A percentile compares a stretch with the other conserved stretches of the same genome.
These are phyloP conservation scores for Lophius americanus DNA, from an alignment of 2,797 vertebrate species.

Conservation along the genomic window DNA sequence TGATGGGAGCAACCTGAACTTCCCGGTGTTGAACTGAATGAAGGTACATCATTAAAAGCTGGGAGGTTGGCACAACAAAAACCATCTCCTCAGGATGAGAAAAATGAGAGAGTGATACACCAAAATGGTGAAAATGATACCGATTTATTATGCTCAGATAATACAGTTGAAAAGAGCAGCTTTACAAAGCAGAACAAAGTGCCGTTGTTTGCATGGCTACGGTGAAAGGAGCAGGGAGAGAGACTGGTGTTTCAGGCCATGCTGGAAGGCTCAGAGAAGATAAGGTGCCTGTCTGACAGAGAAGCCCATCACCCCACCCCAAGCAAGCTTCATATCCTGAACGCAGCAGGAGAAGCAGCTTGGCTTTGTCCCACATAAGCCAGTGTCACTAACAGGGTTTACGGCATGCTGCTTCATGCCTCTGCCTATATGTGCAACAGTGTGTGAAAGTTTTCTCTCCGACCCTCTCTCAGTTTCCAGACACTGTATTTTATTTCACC, in stretches of 20 bases:
- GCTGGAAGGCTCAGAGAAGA: constrained; percentile 61
- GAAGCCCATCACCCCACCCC: constrained; percentile 37
- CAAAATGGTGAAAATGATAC: constrained; percentile 32
- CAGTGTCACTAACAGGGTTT: constrained; percentile 60
- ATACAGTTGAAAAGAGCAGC: constrained; percentile 35
- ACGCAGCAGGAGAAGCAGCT: constrained; percentile 52
- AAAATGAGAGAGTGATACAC: constrained; percentile 11
- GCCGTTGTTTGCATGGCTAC: constrained; percentile 33
- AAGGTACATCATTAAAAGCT: too few species aligned
- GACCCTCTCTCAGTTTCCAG: constrained; percentile 17
- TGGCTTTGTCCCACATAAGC: constrained; percentile 55
- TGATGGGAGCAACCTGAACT: constrained; percentile 24
- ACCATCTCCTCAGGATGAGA: constrained; percentile 5
- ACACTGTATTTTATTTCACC: constrained; percentile 1
- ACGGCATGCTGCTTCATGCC: constrained; percentile 69
- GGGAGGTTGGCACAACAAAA: constrained; percentile 3
- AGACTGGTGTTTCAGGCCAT: constrained; percentile 33
- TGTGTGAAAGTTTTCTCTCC: constrained; percentile 51
- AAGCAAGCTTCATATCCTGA: constrained; percentile 62
- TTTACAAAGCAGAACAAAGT: constrained; percentile 42
- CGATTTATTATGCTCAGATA: constrained; percentile 17
- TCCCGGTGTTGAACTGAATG: constrained; percentile 8
- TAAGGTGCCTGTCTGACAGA: constrained; percentile 44
- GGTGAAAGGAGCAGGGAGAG: constrained; percentile 32
- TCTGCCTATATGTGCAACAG: constrained; percentile 39